Evolutionary conservation across 2,888 invertebrate species (phyloP).

Genomic region (Xestia rhomboidea): DNA sequence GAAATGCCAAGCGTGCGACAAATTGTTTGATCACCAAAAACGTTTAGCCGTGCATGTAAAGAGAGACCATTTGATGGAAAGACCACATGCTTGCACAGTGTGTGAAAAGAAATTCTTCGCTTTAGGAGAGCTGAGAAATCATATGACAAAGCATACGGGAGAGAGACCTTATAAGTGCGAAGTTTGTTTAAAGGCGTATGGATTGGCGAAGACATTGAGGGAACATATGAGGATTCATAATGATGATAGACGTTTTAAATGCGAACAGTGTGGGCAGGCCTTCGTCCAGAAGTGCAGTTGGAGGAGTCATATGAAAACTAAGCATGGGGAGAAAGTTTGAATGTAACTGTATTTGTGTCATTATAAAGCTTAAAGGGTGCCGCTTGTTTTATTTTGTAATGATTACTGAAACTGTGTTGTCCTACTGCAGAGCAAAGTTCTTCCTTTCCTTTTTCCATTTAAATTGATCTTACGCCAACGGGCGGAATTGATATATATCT

Average conservation of each 20-base stretch:
- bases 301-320: slow-evolving; percentile 70
- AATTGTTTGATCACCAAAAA: slow-evolving; percentile 84
- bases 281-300: slow-evolving; percentile 77
- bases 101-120: slow-evolving; percentile 56
- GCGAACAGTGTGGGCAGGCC: slow-evolving; percentile 68
- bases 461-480: neutral
- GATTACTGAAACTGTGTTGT: neutral
- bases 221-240: slow-evolving; percentile 75
- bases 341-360: slow-evolving; percentile 4
- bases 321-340: slow-evolving; percentile 56
- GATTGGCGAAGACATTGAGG: slow-evolving; percentile 67
- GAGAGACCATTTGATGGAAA: slow-evolving; percentile 73
- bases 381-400: slow-evolving; percentile 23
- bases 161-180: slow-evolving; percentile 77
- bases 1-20: slow-evolving; percentile 85
- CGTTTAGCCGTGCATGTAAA: slow-evolving; percentile 85
- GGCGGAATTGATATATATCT: neutral
- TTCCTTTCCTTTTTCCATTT: neutral
- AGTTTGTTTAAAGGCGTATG: slow-evolving; percentile 78
- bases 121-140: slow-evolving; percentile 77
- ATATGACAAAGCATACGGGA: slow-evolving; percentile 81
- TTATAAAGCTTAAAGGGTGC: slow-evolving; percentile 17
- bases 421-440: neutral
- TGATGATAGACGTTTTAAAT: slow-evolving; percentile 70
- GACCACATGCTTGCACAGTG: slow-evolving; percentile 58